phyloP scores from a whole-genome alignment of 2,113 vertebrate genomes.

The Puma concolor region DNA sequence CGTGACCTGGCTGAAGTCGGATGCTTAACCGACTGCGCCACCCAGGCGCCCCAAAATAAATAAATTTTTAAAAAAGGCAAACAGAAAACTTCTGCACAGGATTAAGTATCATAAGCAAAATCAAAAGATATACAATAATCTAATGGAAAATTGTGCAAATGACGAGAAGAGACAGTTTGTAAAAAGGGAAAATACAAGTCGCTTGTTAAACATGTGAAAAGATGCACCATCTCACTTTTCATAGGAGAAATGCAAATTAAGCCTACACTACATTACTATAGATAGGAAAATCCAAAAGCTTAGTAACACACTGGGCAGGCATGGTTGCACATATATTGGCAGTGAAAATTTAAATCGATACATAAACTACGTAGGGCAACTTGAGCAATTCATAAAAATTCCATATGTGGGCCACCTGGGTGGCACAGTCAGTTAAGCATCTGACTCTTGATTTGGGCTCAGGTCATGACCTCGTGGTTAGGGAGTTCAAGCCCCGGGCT shows the following conservation, averaged over 20 bases:
- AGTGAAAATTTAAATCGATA: slow-evolving; percentile 20
- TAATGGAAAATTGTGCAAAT: not conserved
- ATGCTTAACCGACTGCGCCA: too few species aligned
- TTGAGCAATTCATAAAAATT: slow-evolving; percentile 34
- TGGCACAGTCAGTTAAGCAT: too few species aligned
- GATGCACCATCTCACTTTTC: not conserved
- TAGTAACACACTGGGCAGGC: not conserved
- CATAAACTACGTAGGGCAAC: not conserved
- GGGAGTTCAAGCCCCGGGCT: too few species aligned
- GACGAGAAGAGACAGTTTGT: not conserved
- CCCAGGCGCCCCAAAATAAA: too few species aligned
- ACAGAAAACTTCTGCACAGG: not conserved
- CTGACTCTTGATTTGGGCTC: too few species aligned
- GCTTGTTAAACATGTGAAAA: not conserved
- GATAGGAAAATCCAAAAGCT: slow-evolving; percentile 13
- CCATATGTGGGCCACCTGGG: not conserved
- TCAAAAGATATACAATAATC: slow-evolving; percentile 18
- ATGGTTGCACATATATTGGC: not conserved
- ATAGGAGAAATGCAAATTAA: not conserved
- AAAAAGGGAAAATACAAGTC: not conserved
- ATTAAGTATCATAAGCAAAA: not conserved
- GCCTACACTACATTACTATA: not conserved
- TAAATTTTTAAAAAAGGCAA: not conserved
- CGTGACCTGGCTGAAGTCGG: too few species aligned
- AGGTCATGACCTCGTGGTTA: too few species aligned